These are phyloP conservation scores for Ciona savignyi DNA, from an alignment of 23 tunicate species.

Conservation along the genomic window DNA sequence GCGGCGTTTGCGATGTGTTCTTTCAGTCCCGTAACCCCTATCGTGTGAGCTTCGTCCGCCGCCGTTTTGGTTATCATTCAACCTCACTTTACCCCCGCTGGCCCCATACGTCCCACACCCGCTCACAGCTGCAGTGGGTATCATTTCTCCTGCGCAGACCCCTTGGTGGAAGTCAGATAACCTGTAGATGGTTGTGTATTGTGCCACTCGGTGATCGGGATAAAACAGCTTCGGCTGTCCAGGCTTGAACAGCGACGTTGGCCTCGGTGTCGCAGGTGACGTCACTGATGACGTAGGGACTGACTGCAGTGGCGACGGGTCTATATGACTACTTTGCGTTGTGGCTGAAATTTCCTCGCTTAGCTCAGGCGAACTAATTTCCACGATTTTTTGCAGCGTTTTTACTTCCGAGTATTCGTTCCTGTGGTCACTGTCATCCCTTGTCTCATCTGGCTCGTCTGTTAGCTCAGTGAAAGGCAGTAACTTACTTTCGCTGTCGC, in stretches of 20 bases:
- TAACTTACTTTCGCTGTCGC: background rate
- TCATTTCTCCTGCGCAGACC: background rate
- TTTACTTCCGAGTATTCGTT: background rate
- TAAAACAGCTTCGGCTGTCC: slow-evolving; percentile 19
- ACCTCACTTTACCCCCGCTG: background rate
- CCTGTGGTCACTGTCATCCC: background rate
- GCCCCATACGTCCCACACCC: background rate
- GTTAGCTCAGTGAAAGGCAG: background rate
- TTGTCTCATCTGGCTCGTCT: background rate
- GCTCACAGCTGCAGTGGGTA: background rate
- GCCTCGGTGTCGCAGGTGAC: slow-evolving; percentile 7
- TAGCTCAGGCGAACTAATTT: background rate
- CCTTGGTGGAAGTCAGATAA: background rate
- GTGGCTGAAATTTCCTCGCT: background rate
- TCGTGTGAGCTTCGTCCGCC: background rate
- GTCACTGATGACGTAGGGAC: background rate
- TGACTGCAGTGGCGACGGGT: background rate
- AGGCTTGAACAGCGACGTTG: slow-evolving; percentile 28
- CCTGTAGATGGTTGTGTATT: background rate
- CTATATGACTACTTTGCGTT: background rate
- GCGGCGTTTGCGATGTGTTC: slow-evolving; percentile 17
- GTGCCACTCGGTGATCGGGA: slow-evolving; percentile 7
- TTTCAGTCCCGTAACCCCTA: slow-evolving; percentile 5
- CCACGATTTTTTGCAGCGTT: background rate
- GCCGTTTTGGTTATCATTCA: background rate